Evolutionary conservation across 2,113 vertebrate species (phyloP).

Genomic region (Mus pahari): DNA sequence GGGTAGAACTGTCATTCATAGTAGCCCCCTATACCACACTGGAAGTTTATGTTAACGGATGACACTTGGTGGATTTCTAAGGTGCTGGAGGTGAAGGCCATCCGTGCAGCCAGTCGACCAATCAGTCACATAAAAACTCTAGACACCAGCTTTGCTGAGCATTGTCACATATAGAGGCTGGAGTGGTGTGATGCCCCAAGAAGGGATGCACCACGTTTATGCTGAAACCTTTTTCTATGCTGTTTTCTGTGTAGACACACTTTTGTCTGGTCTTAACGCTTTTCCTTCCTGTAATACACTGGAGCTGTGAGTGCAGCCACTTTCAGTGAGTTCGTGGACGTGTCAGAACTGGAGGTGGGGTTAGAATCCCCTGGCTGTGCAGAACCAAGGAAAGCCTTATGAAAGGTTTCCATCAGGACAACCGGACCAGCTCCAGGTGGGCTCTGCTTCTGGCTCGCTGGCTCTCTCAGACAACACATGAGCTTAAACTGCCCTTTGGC

Average conservation of each 20-base stretch:
- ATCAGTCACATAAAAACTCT: not conserved
- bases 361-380: not conserved
- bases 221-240: not conserved
- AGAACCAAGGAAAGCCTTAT: not conserved
- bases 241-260: not conserved
- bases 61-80: too few species aligned
- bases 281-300: not conserved
- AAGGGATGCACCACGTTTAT: accelerated
- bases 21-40: not conserved
- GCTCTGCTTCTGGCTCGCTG: not conserved
- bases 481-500: not conserved
- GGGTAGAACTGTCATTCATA: not conserved
- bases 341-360: not conserved
- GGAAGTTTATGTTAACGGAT: not conserved
- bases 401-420: not conserved
- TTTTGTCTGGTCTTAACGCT: not conserved
- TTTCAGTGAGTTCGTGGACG: not conserved
- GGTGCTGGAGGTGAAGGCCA: not conserved
- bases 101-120: not conserved
- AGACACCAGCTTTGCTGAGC: not conserved
- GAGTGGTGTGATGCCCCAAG: not conserved
- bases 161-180: accelerated
- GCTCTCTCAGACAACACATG: not conserved
- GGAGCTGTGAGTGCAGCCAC: not conserved
- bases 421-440: not conserved